Evolutionary conservation across 2,888 invertebrate species (phyloP).

Genomic region (Pandemis corylana): DNA sequence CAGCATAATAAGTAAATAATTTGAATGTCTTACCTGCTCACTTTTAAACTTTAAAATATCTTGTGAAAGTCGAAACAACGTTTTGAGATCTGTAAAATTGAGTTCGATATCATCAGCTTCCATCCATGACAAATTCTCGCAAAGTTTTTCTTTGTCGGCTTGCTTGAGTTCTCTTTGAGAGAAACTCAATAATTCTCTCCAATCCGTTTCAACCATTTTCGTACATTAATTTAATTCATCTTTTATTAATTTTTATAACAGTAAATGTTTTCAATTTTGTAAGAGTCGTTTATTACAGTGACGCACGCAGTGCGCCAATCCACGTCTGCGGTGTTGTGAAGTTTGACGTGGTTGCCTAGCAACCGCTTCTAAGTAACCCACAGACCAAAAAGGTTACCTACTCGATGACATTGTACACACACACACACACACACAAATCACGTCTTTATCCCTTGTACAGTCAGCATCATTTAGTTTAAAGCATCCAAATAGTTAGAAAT

Average conservation of each 20-base stretch:
- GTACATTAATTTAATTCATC: slow-evolving; percentile 27
- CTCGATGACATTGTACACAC: too few species aligned
- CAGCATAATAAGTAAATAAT: too few species aligned
- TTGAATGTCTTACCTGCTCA: slow-evolving; percentile 83
- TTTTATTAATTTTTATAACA: too few species aligned
- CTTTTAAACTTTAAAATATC: slow-evolving; percentile 88
- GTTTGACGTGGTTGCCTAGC: slow-evolving; percentile 60
- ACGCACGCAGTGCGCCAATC: background rate
- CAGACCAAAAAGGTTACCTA: background rate
- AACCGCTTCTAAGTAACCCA: slow-evolving; percentile 47
- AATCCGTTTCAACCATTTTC: slow-evolving; percentile 82
- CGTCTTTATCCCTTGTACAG: too few species aligned
- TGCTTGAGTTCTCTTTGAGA: slow-evolving; percentile 83
- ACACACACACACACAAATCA: too few species aligned
- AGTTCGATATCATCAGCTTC: slow-evolving; percentile 85
- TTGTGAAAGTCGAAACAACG: slow-evolving; percentile 86
- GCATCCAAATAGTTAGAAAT: too few species aligned
- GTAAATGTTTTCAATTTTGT: too few species aligned
- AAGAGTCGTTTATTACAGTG: background rate
- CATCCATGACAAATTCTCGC: slow-evolving; percentile 86
- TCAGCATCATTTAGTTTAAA: too few species aligned
- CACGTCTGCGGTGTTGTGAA: slow-evolving; percentile 29
- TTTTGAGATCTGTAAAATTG: slow-evolving; percentile 83
- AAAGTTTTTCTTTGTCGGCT: slow-evolving; percentile 87
- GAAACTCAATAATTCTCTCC: slow-evolving; percentile 84